A percentile compares a stretch with the other conserved stretches of the same genome.
These are phyloP conservation scores for Rhinoraja longicauda DNA, from an alignment of 2,797 vertebrate genomes.

Conservation along the genomic window DNA sequence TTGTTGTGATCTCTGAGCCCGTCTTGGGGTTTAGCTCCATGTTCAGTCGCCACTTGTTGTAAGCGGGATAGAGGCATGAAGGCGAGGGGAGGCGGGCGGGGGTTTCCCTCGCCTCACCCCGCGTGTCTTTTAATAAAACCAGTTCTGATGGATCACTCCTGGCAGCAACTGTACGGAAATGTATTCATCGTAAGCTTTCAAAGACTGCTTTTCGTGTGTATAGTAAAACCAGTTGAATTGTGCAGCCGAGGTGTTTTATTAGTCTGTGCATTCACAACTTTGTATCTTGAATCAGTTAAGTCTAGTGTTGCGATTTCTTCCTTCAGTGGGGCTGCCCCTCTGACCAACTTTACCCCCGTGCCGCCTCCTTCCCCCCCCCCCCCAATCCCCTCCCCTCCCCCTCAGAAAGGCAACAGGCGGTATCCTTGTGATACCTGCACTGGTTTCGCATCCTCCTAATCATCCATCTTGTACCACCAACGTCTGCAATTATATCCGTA, in stretches of 20 bases:
- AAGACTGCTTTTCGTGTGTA: not conserved
- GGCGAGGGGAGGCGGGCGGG: too few relatives aligned
- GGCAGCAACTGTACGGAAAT: not conserved
- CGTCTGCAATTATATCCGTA: constrained; percentile 37
- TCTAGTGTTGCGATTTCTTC: not conserved
- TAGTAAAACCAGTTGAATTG: not conserved
- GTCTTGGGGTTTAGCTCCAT: not conserved
- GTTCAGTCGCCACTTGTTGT: not conserved
- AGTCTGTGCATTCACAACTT: not conserved
- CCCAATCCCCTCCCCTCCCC: not conserved
- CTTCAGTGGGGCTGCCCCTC: not conserved
- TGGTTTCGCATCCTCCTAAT: constrained; percentile 27
- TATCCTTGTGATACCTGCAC: constrained; percentile 10
- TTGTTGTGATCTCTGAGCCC: not conserved
- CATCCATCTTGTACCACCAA: constrained; percentile 36
- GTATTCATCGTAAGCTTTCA: not conserved
- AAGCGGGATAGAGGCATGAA: not conserved
- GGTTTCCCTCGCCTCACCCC: not conserved
- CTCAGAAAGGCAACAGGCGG: not conserved
- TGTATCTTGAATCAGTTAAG: not conserved
- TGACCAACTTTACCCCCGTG: not conserved
- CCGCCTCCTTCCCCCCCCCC: not conserved
- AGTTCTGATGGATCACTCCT: constrained; percentile 1
- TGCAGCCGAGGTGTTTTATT: constrained; percentile 4
- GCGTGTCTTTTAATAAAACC: constrained; percentile 1